Evolutionary conservation across 2,113 vertebrate species (phyloP), one percentile per base, ranked within the genome.

Genomic region (Spea multiplicata): DNA sequence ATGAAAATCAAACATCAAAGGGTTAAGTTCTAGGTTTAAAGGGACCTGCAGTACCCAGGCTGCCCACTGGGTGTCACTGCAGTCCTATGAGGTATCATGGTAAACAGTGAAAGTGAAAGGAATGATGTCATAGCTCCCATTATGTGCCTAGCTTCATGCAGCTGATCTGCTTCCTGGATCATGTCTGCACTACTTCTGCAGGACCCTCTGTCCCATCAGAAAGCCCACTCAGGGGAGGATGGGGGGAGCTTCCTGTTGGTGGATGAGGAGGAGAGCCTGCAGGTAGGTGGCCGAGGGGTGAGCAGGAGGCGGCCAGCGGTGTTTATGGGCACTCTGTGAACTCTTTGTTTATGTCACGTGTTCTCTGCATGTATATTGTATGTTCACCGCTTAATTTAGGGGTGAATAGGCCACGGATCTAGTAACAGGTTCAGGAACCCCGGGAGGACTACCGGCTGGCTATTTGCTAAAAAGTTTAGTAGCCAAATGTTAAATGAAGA

Each of bases 241-340:
- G 9, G 72, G 16, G 75, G 73, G 57, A 94, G 92, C 85, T 93
- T 93, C 81, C 89, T 93, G 50, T 74, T 94, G 74, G 90, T 94
- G 78, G 90, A 92, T 66, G 92, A 94, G 59, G 89, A 91, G 6
- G 93, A 94, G 85, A 91, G 86, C 73, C 85, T 94, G 59, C 87
- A 93, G 92, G 93, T 93, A 88, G 67, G 47, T 7, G 68, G 76
- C 4, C 16, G 49, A 14, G 50, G n/a, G 47, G n/a, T 4, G 55
- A 12, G 6, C 55, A 10, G 55, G 55, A 59, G 14, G 50, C 14
- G 55, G 55, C 7, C 55, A 13, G 7, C 55, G 14, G 9, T 12
- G 10, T 59, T 9, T 1, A 3, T 59, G 55, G 10, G 55, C 55
- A 13, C 6, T 52, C 9, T 7, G 6, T 52, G 3, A 7, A 7